Evolutionary conservation across 1,140 invertebrate genomes (phyloP), one percentile per base, ranked within the genome.

Genomic region (Cydia amplana): DNA sequence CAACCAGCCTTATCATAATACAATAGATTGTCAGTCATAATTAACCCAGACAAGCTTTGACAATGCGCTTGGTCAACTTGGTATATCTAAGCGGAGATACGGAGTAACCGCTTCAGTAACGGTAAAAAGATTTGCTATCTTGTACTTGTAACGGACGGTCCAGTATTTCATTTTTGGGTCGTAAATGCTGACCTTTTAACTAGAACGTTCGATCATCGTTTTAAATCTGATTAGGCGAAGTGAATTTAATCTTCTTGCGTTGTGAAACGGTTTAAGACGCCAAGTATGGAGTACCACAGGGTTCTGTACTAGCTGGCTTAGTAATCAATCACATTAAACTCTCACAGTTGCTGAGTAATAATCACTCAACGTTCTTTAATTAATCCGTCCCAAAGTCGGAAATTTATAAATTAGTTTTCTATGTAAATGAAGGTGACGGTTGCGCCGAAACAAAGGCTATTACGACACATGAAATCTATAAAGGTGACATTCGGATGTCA

Each of bases 111-210:
- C 77, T 81, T 80, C 75, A 79, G 23, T 90, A 90, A 88, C 88
- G 88, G 87, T 87, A 70, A 70, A 70, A 70, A 70, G 65, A 70
- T 70, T 70, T 70, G 65, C 65, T 18, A 70, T 70, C 36, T 70
- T 43, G 65, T 70, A 70, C 36, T 70, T 43, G 65, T 70, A 70
- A 80, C 60, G 5, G 76, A 77, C 80, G 81, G 82, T 83, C 84
- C 85, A 87, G 82, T 84, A 87, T 88, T 84, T 87, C 85, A 82
- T 86, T 87, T 73, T 49, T 73, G 20, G 72, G 40, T 49, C 72
- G 46, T 49, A 73, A 49, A 46, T 73, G 72, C 72, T 73, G 72
- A 51, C 72, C 40, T 73, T 73, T 46, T 70, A 70, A 70, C 36
- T 70, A 70, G 65, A 70, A 70, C 65, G 65, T 70, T 70, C 65